A percentile compares a stretch with the other conserved stretches of the same genome.
Conservation (phyloP, 2,888 invertebrate species). For the Cheilosia scutellata region DNA sequence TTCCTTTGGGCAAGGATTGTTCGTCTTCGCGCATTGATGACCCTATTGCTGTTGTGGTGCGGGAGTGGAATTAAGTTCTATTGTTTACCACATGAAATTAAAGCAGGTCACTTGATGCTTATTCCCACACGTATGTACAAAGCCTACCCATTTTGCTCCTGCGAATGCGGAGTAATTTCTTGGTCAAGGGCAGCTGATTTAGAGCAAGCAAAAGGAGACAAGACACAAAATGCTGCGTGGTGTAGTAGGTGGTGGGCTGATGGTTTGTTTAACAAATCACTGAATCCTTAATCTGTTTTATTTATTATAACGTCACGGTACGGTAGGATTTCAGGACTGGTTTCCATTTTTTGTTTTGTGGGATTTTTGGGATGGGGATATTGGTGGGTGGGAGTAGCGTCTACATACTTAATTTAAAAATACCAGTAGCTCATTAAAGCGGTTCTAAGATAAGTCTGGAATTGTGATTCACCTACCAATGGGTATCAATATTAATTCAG, state of each 20-base stretch:
- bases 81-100: slow-evolving; percentile 41
- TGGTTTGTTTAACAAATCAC: slow-evolving; percentile 49
- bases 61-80: slow-evolving; percentile 20
- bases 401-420: too few species aligned
- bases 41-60: slow-evolving; percentile 29
- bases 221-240: not conserved
- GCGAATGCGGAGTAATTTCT: slow-evolving; percentile 17
- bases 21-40: slow-evolving; percentile 45
- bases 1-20: slow-evolving; percentile 18
- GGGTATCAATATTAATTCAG: too few species aligned
- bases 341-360: not conserved
- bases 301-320: slow-evolving; percentile 6
- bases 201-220: not conserved
- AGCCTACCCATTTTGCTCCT: slow-evolving; percentile 14
- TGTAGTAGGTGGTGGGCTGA: slow-evolving; percentile 8
- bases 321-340: not conserved
- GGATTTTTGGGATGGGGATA: not conserved
- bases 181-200: slow-evolving; percentile 18
- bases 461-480: too few species aligned
- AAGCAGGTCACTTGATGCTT: slow-evolving; percentile 32
- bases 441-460: too few species aligned
- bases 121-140: slow-evolving; percentile 29
- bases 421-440: too few species aligned
- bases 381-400: too few species aligned
- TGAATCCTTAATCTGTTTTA: slow-evolving; percentile 40